Evolutionary conservation across 2,888 invertebrate genomes (phyloP).

Genomic region (Ophion obscuratus): DNA sequence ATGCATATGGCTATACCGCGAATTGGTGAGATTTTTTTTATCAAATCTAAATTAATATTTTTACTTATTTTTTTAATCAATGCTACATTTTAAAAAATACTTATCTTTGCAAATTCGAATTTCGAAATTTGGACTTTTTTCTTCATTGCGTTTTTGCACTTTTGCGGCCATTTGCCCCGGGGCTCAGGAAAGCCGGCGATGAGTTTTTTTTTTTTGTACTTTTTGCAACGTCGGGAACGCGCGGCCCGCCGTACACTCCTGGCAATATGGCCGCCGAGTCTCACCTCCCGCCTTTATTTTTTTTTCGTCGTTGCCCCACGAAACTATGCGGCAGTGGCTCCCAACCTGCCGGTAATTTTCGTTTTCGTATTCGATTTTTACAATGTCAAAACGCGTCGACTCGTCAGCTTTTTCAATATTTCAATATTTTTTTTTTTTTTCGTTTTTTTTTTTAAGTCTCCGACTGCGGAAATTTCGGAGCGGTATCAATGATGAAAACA

Average conservation of each 20-base stretch:
- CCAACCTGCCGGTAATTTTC: slow-evolving; percentile 40
- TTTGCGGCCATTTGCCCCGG: background rate
- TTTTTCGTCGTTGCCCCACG: slow-evolving; percentile 23
- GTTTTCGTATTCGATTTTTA: background rate
- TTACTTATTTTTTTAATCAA: slow-evolving; percentile 7
- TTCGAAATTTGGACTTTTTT: background rate
- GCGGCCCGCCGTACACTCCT: slow-evolving; percentile 38
- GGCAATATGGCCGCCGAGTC: slow-evolving; percentile 67
- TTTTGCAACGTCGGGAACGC: slow-evolving; percentile 36
- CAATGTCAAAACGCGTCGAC: background rate
- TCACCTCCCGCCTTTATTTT: slow-evolving; percentile 77
- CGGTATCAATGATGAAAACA: background rate
- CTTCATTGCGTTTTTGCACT: background rate
- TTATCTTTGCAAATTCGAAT: background rate
- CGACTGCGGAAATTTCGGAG: background rate
- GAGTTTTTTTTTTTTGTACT: background rate
- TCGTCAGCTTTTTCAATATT: too few relatives aligned
- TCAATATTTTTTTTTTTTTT: too few relatives aligned
- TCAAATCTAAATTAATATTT: background rate
- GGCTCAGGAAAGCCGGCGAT: slow-evolving; percentile 35
- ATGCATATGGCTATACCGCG: slow-evolving; percentile 96
- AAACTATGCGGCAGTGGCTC: slow-evolving; percentile 56
- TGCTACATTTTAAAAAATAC: too few relatives aligned
- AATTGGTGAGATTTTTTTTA: slow-evolving; percentile 77
- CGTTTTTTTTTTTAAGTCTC: too few relatives aligned